Evolutionary conservation across 1,140 invertebrate genomes (phyloP).

Genomic region (Drosophila sucinea): DNA sequence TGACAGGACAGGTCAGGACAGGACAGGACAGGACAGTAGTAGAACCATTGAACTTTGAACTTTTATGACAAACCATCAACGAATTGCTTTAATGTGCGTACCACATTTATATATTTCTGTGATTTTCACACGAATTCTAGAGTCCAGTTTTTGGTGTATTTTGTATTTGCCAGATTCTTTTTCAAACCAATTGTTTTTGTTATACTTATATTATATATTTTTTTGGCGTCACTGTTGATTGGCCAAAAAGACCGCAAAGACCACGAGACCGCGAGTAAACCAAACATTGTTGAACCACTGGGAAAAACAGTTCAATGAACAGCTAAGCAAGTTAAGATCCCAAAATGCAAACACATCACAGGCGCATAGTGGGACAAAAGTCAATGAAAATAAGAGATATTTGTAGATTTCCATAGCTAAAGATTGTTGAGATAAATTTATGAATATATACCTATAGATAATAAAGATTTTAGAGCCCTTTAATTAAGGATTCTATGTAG

Average conservation of each 20-base stretch:
- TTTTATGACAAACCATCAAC: conserved; percentile 28
- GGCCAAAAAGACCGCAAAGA: conserved; percentile 45
- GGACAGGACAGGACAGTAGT: not conserved
- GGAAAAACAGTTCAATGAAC: conserved; percentile 63
- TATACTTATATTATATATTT: conserved; percentile 17
- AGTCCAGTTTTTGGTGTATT: not conserved
- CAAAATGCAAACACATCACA: conserved; percentile 52
- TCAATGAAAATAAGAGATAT: not conserved
- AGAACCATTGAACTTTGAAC: conserved; percentile 71
- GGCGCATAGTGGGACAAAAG: conserved; percentile 12
- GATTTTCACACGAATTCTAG: conserved; percentile 28
- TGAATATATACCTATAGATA: too few relatives aligned
- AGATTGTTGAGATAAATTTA: too few relatives aligned
- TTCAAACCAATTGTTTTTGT: conserved; percentile 16
- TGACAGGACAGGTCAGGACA: conserved; percentile 40
- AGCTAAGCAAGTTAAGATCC: conserved; percentile 58
- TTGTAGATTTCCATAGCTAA: too few relatives aligned
- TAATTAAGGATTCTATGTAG: too few relatives aligned
- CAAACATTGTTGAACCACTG: conserved; percentile 4
- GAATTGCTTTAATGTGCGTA: conserved; percentile 41
- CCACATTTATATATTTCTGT: conserved; percentile 21
- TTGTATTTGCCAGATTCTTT: conserved; percentile 2
- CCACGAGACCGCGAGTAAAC: conserved; percentile 23
- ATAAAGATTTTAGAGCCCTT: too few relatives aligned
- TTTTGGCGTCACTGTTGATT: conserved; percentile 51